Percentiles rank a stretch among this genome's conserved stretches.
phyloP scores from a whole-genome alignment of 2,888 invertebrate species.

The Drosophila austrosaltans region DNA sequence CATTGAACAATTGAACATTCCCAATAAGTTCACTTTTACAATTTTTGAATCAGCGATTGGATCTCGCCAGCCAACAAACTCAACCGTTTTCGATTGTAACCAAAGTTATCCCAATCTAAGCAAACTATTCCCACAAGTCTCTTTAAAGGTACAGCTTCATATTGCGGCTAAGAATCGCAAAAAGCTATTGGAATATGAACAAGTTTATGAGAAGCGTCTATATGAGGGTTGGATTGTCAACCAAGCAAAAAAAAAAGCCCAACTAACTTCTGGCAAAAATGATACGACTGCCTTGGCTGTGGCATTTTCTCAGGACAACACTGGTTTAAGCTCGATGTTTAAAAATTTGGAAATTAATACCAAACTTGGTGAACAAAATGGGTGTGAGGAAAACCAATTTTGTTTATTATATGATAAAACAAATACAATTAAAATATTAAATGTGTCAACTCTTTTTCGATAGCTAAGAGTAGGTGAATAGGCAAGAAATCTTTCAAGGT shows the following conservation, averaged over 20 bases:
- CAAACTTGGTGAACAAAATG: not conserved
- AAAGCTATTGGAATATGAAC: constrained; percentile 6
- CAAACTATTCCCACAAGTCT: not conserved
- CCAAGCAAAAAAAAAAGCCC: not conserved
- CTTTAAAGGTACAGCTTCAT: constrained; percentile 25
- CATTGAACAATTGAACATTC: too few relatives aligned
- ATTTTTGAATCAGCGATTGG: too few relatives aligned
- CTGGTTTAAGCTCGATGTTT: not conserved
- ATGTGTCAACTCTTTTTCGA: too few relatives aligned
- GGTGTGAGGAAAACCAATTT: too few relatives aligned
- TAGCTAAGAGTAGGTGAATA: too few relatives aligned
- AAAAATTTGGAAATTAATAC: not conserved
- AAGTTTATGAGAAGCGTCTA: not conserved
- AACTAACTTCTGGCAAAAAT: not conserved
- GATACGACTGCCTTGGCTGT: too few relatives aligned
- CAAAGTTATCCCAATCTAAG: constrained; percentile 7
- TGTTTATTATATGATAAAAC: too few relatives aligned
- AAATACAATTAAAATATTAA: too few relatives aligned
- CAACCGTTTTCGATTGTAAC: not conserved
- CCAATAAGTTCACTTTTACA: too few relatives aligned
- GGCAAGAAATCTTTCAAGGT: too few relatives aligned
- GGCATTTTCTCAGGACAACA: not conserved
- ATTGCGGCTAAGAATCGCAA: constrained; percentile 1
- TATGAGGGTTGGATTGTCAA: constrained; percentile 7
- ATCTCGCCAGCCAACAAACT: not conserved